Percentiles rank a stretch among this genome's conserved stretches.
These are phyloP conservation scores for Euthynnus affinis DNA, from an alignment of 2,797 vertebrate species.

Conservation along the genomic window DNA sequence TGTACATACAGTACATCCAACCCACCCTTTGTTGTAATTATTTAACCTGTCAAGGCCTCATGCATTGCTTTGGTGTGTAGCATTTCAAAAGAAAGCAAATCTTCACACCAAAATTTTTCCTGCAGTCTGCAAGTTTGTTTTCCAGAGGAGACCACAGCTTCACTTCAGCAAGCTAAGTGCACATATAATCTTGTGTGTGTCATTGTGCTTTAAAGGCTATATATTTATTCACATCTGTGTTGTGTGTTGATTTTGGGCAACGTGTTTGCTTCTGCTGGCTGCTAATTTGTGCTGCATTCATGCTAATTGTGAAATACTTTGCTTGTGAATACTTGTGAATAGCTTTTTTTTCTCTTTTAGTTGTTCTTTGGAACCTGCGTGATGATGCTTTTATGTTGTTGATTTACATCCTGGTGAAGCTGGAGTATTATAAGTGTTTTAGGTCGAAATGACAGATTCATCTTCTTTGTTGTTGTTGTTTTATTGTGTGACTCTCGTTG, in stretches of 20 bases:
- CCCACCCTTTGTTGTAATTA: neutral
- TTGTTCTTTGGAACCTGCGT: neutral
- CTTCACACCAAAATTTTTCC: neutral
- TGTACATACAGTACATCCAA: neutral
- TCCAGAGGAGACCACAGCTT: neutral
- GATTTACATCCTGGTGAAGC: neutral
- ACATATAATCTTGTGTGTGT: neutral
- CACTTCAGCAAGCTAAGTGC: neutral
- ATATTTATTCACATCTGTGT: neutral
- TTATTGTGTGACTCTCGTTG: neutral
- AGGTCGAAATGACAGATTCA: neutral
- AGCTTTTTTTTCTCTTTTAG: neutral
- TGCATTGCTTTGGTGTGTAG: neutral
- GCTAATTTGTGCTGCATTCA: neutral
- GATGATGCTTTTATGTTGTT: neutral
- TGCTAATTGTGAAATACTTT: neutral
- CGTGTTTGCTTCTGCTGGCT: neutral
- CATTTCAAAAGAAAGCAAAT: neutral
- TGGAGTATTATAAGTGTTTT: neutral
- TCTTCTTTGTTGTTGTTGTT: neutral
- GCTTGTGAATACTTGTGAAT: too few relatives aligned
- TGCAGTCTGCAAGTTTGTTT: neutral
- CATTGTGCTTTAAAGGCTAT: neutral
- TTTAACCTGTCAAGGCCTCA: neutral
- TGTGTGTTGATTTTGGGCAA: neutral